Evolutionary conservation across 2,888 invertebrate genomes (phyloP).

Genomic region (Aleiodes leptofemur): DNA sequence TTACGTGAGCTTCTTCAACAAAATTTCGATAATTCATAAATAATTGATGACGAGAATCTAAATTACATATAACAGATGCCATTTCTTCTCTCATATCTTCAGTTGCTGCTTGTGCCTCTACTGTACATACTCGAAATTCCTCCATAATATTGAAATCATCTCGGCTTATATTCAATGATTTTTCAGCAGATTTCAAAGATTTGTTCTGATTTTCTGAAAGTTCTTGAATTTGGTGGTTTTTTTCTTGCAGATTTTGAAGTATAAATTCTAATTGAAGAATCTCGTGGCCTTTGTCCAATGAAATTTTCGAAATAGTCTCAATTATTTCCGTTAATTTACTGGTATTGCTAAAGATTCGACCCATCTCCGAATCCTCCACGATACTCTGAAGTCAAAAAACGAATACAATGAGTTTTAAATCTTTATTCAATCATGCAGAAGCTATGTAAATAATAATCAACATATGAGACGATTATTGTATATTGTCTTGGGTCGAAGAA

Average conservation of each 20-base stretch:
- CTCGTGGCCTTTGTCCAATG: constrained; percentile 49
- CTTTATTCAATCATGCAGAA: constrained; percentile 1
- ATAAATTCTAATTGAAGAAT: constrained; percentile 49
- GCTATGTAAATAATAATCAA: neutral
- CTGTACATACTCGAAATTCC: constrained; percentile 69
- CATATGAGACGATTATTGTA: neutral
- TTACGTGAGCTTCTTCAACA: constrained; percentile 62
- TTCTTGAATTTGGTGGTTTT: constrained; percentile 9
- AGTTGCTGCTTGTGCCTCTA: constrained; percentile 70
- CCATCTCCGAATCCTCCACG: neutral
- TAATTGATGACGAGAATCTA: constrained; percentile 63
- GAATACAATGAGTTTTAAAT: neutral
- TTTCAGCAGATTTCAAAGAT: neutral
- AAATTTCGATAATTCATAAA: constrained; percentile 63
- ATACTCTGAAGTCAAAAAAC: neutral
- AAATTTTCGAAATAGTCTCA: constrained; percentile 50
- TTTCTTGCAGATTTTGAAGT: neutral
- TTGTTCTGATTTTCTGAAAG: constrained; percentile 6
- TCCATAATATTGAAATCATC: constrained; percentile 70
- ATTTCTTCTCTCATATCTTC: constrained; percentile 71
- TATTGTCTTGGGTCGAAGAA: neutral
- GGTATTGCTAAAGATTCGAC: neutral
- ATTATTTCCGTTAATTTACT: constrained; percentile 52
- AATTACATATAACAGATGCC: constrained; percentile 61
- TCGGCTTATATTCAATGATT: constrained; percentile 17